These are phyloP conservation scores for Otocyon megalotis DNA, from an alignment of 2,113 vertebrate species.

Conservation along the genomic window DNA sequence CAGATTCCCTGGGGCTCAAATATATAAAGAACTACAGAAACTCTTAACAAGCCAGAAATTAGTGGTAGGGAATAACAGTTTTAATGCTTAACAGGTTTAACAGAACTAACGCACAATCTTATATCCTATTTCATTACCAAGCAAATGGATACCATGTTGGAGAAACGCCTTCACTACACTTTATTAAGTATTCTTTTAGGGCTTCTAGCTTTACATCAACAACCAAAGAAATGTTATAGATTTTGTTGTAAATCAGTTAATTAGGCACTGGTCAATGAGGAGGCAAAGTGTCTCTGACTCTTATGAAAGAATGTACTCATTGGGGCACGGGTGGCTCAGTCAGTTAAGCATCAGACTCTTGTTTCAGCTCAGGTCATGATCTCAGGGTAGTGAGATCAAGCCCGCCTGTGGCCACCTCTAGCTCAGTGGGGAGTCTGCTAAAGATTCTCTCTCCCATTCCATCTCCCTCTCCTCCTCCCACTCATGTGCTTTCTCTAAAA, in stretches of 20 bases:
- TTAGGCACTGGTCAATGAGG: not conserved
- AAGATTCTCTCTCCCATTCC: not conserved
- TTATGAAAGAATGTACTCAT: not conserved
- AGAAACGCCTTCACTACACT: not conserved
- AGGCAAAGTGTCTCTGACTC: not conserved
- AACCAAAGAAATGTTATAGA: not conserved
- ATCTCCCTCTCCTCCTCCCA: not conserved
- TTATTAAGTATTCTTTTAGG: not conserved
- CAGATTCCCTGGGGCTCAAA: not conserved
- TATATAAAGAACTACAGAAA: not conserved
- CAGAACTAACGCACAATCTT: not conserved
- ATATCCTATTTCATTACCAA: not conserved
- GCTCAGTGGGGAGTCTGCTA: not conserved
- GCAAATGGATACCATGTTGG: not conserved
- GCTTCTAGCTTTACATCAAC: constrained; percentile 5
- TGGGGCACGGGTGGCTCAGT: not conserved
- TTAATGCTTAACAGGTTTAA: not conserved
- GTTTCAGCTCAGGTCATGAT: not conserved
- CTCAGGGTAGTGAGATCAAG: not conserved
- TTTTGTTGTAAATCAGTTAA: constrained; percentile 15
- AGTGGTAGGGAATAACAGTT: not conserved
- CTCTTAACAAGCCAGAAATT: not conserved
- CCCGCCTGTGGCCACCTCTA: not conserved
- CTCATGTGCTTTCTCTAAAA: not conserved
- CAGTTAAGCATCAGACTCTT: not conserved